These are phyloP conservation scores for Pelvicachromis taeniatus DNA, from an alignment of 2,113 vertebrate genomes.

Conservation along the genomic window DNA sequence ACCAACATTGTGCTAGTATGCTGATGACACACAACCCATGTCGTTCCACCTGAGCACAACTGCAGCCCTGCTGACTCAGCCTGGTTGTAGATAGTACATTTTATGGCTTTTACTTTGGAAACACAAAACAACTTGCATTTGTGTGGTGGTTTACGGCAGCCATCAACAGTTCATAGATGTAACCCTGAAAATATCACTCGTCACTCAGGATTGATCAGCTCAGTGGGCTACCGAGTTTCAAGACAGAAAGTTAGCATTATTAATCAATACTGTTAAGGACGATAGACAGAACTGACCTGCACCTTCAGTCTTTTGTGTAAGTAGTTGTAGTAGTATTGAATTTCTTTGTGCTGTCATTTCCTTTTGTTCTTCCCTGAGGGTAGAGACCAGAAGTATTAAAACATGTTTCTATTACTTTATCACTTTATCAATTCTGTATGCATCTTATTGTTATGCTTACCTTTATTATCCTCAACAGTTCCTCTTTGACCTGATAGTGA, in stretches of 20 bases:
- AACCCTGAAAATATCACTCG: neutral
- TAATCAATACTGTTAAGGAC: neutral
- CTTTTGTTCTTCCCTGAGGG: conserved; percentile 23
- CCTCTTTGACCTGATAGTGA: conserved; percentile 60
- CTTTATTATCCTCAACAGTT: conserved; percentile 50
- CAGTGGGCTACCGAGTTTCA: neutral
- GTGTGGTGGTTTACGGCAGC: neutral
- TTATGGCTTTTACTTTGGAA: neutral
- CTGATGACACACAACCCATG: neutral
- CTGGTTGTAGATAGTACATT: neutral
- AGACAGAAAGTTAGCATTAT: neutral
- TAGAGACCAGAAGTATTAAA: neutral
- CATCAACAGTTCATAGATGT: neutral
- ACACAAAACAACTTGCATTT: neutral
- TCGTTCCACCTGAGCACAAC: neutral
- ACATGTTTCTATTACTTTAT: neutral
- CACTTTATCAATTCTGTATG: neutral
- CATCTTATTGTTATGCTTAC: conserved; percentile 11
- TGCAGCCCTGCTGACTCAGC: neutral
- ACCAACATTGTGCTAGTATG: neutral
- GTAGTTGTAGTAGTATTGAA: conserved; percentile 23
- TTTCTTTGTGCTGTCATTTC: conserved; percentile 29
- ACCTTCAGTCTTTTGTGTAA: conserved; percentile 40
- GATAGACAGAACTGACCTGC: conserved; percentile 4
- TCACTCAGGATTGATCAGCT: neutral